Evolutionary conservation across 2,888 invertebrate species (phyloP).

Genomic region (Pachycephus smyrnensis): DNA sequence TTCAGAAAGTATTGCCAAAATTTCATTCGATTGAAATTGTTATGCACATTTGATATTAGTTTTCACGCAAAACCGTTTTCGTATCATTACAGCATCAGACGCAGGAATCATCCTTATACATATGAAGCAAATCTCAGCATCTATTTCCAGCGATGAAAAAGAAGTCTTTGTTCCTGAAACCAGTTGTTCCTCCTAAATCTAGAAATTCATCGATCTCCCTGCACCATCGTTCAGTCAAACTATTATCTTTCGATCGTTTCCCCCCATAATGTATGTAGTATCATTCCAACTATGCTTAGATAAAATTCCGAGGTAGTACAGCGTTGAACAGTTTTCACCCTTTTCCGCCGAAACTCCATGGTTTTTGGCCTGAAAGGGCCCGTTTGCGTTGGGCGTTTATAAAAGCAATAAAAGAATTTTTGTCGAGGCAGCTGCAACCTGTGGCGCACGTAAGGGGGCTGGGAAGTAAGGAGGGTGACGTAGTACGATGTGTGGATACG

Average conservation of each 20-base stretch:
- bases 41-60: not conserved
- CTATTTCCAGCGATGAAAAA: not conserved
- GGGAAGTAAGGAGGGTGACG: constrained; percentile 22
- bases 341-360: constrained; percentile 1
- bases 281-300: not conserved
- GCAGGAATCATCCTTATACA: not conserved
- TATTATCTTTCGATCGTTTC: not conserved
- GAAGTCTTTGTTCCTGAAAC: not conserved
- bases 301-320: not conserved
- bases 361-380: constrained; percentile 10
- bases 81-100: not conserved
- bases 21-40: not conserved
- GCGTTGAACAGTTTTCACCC: not conserved
- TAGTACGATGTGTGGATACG: constrained; percentile 17
- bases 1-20: not conserved
- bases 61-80: not conserved
- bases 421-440: constrained; percentile 51
- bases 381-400: not conserved
- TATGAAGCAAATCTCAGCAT: not conserved
- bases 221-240: not conserved
- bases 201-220: not conserved
- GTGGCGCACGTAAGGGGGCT: constrained; percentile 33
- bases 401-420: constrained; percentile 48
- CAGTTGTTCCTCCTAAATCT: not conserved
- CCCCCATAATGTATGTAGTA: not conserved